Conservation (phyloP, 2,888 invertebrate genomes). For the Aspidapion aeneum region DNA sequence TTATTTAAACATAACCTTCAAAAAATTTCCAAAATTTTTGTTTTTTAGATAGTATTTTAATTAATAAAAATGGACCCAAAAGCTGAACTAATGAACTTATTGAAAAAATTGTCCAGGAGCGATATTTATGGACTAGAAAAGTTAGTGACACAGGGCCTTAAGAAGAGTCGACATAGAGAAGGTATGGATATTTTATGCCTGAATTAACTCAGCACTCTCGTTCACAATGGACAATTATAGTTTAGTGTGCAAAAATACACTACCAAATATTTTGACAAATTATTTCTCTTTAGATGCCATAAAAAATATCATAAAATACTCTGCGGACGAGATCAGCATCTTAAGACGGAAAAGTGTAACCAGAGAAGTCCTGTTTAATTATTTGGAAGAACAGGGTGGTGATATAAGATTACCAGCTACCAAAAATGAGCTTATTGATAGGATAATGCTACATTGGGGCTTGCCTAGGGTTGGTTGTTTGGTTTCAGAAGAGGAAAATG, state of each 20-base stretch:
- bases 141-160: slow-evolving; percentile 42
- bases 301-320: slow-evolving; percentile 50
- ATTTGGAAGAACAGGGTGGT: slow-evolving; percentile 51
- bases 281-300: slow-evolving; percentile 52
- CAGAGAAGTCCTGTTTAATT: slow-evolving; percentile 53
- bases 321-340: slow-evolving; percentile 48
- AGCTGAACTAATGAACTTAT: slow-evolving; percentile 13
- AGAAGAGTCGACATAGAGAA: slow-evolving; percentile 35
- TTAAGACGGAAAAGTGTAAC: slow-evolving; percentile 53
- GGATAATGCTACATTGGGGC: slow-evolving; percentile 49
- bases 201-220: no score
- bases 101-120: slow-evolving; percentile 34
- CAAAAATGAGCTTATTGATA: slow-evolving; percentile 51
- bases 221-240: no score
- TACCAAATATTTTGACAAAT: background rate
- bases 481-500: background rate
- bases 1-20: no score
- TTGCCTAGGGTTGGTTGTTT: slow-evolving; percentile 10
- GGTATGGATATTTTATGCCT: slow-evolving; percentile 30
- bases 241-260: no score
- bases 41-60: no score
- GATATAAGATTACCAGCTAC: slow-evolving; percentile 49
- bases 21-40: no score
- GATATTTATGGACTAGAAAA: slow-evolving; percentile 35
- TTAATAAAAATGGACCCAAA: slow-evolving; percentile 12